Base-by-base conservation (phyloP, 2,797 vertebrate species). In the Protosalanx chinensis region DNA sequence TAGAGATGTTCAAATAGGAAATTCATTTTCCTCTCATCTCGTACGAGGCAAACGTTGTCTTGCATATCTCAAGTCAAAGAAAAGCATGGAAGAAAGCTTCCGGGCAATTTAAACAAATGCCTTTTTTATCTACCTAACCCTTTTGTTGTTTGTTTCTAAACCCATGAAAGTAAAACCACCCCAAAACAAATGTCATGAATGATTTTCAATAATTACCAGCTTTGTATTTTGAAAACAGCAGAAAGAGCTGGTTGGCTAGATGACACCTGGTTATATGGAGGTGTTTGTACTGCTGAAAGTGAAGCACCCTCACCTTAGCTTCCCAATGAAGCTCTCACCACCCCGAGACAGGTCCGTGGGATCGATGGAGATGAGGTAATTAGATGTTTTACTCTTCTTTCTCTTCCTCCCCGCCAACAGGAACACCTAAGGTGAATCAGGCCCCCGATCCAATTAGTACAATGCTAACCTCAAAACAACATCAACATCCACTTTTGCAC, bases 381-480 rank as follows among this genome's bases (percentile, higher is more conserved):
- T 99, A 61, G 97, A 98, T 71, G 97, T 99, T 94, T 99, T 99
- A 87, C 97, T 99, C 94, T 98, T 99, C 95, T 99, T 99, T 83
- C 97, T 93, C 86, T 99, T 99, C 85, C 97, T 95, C 78, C 97
- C 97, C 71, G 97, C 97, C 89, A 99, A 92, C 78, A 99, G 91
- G 87, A 98, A 99, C 76, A 98, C 94, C 97, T 99, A 84, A 6
- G 56, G 72, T 56, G 51, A 16, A 56, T n/a, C 70, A 72, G 76
- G 72, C 29, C 72, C 72, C 58, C 7, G 63, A 37, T 58, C 10
- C 72, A 78, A 79, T 78, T 35, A 76, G 56, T 30, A 57, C 59
- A 57, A 69, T 27, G n/a, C 8, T 58, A 27, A 13, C 61, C 67
- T 57, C 23, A 32, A 18, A 46, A 67, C 27, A 67, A 27, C 23